phyloP scores from a whole-genome alignment of 2,113 vertebrate species.

The Chaetorhynchus papuensis region DNA sequence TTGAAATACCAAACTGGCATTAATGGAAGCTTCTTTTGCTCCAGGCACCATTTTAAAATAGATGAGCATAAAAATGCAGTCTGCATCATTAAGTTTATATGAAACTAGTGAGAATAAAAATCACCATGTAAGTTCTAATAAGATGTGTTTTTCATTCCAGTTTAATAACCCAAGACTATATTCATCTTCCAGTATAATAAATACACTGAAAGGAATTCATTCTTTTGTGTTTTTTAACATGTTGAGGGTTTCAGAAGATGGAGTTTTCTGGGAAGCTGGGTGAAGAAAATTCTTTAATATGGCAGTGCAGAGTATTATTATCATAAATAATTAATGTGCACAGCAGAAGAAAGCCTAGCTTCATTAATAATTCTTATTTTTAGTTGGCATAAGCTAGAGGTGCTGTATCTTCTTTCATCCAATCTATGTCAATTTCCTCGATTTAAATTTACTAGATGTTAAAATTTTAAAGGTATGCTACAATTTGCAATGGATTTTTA shows the following conservation, averaged over 20 bases:
- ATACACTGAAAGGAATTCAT: slow-evolving; percentile 76
- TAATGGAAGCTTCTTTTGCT: slow-evolving; percentile 83
- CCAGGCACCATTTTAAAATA: slow-evolving; percentile 85
- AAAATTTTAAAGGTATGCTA: slow-evolving; percentile 69
- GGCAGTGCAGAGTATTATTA: slow-evolving; percentile 80
- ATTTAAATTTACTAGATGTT: slow-evolving; percentile 75
- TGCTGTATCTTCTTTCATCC: slow-evolving; percentile 78
- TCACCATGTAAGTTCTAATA: slow-evolving; percentile 86
- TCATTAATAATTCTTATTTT: slow-evolving; percentile 89
- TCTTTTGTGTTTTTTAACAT: slow-evolving; percentile 78
- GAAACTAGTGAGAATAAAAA: slow-evolving; percentile 87
- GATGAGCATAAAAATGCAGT: slow-evolving; percentile 85
- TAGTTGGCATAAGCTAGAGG: slow-evolving; percentile 79
- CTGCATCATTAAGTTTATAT: slow-evolving; percentile 88
- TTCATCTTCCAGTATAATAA: slow-evolving; percentile 83
- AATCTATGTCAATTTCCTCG: slow-evolving; percentile 75
- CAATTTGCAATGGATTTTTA: slow-evolving; percentile 42
- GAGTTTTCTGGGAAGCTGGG: slow-evolving; percentile 78
- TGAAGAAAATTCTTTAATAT: slow-evolving; percentile 84
- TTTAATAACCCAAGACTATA: slow-evolving; percentile 87
- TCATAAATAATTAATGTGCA: slow-evolving; percentile 86
- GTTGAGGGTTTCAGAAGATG: slow-evolving; percentile 74
- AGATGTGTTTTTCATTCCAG: slow-evolving; percentile 87
- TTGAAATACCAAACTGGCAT: slow-evolving; percentile 87
- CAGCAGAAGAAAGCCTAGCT: slow-evolving; percentile 80